phyloP scores from a whole-genome alignment of 1,140 invertebrate species.

The Monochamus saltuarius region DNA sequence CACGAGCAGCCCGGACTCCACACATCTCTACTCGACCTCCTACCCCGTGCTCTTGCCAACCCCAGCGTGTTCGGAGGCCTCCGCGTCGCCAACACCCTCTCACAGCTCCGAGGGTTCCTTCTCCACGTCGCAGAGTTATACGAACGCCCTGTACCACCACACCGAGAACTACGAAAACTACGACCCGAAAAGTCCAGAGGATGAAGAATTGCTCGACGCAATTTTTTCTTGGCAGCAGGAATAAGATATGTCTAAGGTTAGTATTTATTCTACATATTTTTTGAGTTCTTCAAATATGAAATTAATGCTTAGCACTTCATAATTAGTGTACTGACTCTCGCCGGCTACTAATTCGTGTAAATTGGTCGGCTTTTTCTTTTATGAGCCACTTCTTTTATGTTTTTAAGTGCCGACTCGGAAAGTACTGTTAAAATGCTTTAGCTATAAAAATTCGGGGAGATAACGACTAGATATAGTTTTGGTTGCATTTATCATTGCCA shows the following conservation, averaged over 20 bases:
- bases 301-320: too few species aligned
- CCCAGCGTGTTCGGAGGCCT: conserved; percentile 70
- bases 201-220: conserved; percentile 87
- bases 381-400: too few species aligned
- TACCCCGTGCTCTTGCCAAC: conserved; percentile 51
- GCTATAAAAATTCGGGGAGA: too few species aligned
- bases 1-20: conserved; percentile 44
- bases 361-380: too few species aligned
- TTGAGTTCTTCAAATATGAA: background rate
- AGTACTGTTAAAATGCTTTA: too few species aligned
- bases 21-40: conserved; percentile 39
- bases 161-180: conserved; percentile 74
- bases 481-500: too few species aligned
- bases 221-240: conserved; percentile 83
- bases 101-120: conserved; percentile 75
- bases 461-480: too few species aligned
- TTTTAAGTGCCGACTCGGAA: too few species aligned
- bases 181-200: conserved; percentile 81
- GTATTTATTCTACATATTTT: conserved; percentile 32
- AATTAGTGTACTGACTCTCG: too few species aligned
- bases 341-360: too few species aligned
- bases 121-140: conserved; percentile 56
- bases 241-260: conserved; percentile 37
- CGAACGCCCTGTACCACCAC: conserved; percentile 54
- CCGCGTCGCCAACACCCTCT: conserved; percentile 77